phyloP scores from a whole-genome alignment of 1,140 invertebrate genomes.

The Belonocnema kinseyi region DNA sequence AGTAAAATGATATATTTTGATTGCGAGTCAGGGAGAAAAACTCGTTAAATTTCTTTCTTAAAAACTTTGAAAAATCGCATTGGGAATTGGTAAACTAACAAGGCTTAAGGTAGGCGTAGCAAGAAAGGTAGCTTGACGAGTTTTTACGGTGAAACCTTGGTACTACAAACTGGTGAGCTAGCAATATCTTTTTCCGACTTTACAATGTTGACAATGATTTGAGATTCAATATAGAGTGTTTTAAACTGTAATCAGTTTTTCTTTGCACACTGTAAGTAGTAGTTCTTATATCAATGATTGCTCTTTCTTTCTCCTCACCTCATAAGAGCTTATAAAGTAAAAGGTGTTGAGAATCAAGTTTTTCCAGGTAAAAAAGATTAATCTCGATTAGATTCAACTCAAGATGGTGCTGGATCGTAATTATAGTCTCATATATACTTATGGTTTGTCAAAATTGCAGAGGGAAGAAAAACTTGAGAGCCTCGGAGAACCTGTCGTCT shows the following conservation, averaged over 20 bases:
- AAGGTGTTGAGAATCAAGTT: neutral
- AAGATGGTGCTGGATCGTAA: neutral
- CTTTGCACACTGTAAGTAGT: neutral
- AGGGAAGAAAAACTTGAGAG: neutral
- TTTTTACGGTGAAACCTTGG: conserved; percentile 24
- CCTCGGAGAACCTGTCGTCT: neutral
- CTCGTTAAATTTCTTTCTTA: neutral
- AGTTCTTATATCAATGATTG: conserved; percentile 17
- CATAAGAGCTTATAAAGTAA: neutral
- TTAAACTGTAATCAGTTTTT: conserved; percentile 28
- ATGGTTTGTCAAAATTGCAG: neutral
- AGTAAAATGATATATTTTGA: conserved; percentile 3
- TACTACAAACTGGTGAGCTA: conserved; percentile 26
- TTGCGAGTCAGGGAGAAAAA: neutral
- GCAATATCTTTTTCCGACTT: conserved; percentile 27
- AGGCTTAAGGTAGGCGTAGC: conserved; percentile 4
- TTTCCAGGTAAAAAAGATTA: neutral
- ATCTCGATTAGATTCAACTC: neutral
- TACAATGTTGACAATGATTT: conserved; percentile 30
- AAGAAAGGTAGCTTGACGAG: conserved; percentile 31
- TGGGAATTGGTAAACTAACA: conserved; percentile 6
- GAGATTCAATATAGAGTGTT: conserved; percentile 26
- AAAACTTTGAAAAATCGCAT: conserved; percentile 13
- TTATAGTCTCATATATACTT: neutral
- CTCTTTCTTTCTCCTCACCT: neutral